Conservation (phyloP, 2,797 vertebrate species). For the Phyllotis vaccarum region DNA sequence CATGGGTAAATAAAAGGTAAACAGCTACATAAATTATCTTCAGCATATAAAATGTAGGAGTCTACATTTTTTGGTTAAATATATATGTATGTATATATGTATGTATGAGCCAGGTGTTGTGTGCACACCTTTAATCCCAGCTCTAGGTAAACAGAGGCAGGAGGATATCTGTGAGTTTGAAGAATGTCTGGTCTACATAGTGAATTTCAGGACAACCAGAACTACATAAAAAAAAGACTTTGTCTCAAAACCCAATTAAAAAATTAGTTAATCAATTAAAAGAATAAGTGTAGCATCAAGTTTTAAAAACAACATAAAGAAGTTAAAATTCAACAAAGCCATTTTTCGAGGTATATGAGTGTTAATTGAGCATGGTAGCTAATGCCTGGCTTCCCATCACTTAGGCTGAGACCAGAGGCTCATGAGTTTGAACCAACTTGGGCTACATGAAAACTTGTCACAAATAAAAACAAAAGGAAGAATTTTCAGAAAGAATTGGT, state of each 20-base stretch:
- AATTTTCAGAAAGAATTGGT: not conserved
- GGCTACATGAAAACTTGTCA: not conserved
- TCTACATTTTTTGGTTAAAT: not conserved
- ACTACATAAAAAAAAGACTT: not conserved
- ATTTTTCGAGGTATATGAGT: slow-evolving; percentile 21
- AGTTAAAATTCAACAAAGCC: slow-evolving; percentile 22
- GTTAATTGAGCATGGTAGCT: not conserved
- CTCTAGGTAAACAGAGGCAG: not conserved
- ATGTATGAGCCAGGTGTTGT: not conserved
- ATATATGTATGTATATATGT: not conserved
- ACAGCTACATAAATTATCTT: not conserved
- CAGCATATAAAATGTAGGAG: not conserved
- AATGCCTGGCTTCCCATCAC: not conserved
- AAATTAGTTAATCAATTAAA: not conserved
- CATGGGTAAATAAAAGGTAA: not conserved
- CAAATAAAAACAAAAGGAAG: not conserved
- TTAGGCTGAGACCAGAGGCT: not conserved
- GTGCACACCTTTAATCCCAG: not conserved
- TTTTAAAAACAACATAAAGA: slow-evolving; percentile 60
- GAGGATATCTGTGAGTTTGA: too few relatives aligned
- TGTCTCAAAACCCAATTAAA: not conserved
- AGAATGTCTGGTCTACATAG: not conserved
- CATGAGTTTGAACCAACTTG: not conserved
- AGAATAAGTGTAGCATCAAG: slow-evolving; percentile 30
- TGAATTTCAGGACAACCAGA: not conserved